These are phyloP conservation scores for Brachyistius frenatus DNA, from an alignment of 2,113 vertebrate species.

Conservation along the genomic window DNA sequence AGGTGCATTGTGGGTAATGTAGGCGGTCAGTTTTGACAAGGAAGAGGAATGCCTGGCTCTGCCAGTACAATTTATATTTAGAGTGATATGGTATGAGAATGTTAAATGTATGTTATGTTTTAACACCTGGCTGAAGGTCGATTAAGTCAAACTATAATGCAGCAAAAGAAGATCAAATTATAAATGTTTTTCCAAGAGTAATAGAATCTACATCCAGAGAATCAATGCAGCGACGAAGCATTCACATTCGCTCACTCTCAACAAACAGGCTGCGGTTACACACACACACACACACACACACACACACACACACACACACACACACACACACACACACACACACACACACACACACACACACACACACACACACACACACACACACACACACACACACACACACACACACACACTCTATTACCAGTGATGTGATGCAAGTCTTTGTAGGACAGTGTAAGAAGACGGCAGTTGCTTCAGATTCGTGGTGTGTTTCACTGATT, in stretches of 20 bases:
- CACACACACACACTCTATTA: constrained; percentile 16
- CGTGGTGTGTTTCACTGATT: constrained; percentile 4
- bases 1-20: too few relatives aligned
- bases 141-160: too few relatives aligned
- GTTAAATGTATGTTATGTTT: too few relatives aligned
- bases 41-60: too few relatives aligned
- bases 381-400: background rate
- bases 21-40: too few relatives aligned
- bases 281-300: background rate
- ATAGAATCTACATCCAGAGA: background rate
- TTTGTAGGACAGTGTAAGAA: constrained; percentile 28
- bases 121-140: too few relatives aligned
- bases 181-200: too few relatives aligned
- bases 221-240: background rate
- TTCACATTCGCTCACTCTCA: constrained; percentile 28
- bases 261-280: constrained; percentile 21
- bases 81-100: too few relatives aligned
- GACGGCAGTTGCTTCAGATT: constrained; percentile 35
- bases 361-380: too few relatives aligned
- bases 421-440: constrained; percentile 57
- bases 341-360: background rate
- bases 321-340: constrained; percentile 23
- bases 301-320: too few relatives aligned
- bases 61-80: too few relatives aligned
- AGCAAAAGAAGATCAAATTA: too few relatives aligned